Evolutionary conservation across 2,797 vertebrate species (phyloP).

Genomic region (Hybognathus amarus): DNA sequence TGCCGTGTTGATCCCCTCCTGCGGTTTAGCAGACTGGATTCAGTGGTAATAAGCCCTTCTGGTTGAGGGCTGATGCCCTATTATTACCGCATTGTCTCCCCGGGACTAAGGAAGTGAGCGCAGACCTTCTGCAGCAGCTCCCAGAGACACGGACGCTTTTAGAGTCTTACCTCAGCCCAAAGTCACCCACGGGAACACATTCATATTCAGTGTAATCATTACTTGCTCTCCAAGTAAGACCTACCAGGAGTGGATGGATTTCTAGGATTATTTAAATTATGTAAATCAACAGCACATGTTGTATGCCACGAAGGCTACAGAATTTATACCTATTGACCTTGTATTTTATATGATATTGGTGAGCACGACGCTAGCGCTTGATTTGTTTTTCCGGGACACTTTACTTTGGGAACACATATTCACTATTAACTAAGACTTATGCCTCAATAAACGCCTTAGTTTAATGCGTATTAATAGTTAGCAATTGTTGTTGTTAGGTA

Average conservation of each 20-base stretch:
- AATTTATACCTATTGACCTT: neutral
- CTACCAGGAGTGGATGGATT: slow-evolving; percentile 1
- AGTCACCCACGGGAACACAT: slow-evolving; percentile 23
- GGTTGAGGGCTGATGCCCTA: slow-evolving; percentile 69
- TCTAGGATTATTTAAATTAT: neutral
- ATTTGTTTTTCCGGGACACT: neutral
- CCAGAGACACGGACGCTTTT: slow-evolving; percentile 13
- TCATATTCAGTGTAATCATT: slow-evolving; percentile 33
- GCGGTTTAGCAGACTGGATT: slow-evolving; percentile 74
- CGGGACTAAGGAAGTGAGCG: slow-evolving; percentile 65
- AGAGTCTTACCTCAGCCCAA: slow-evolving; percentile 34
- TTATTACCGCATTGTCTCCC: slow-evolving; percentile 73
- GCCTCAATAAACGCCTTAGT: too few species aligned
- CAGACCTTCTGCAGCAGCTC: slow-evolving; percentile 44
- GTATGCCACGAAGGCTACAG: neutral
- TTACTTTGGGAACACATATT: too few species aligned
- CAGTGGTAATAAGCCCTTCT: slow-evolving; percentile 68
- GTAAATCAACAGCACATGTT: slow-evolving; percentile 13
- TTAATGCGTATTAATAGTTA: too few species aligned
- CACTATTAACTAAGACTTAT: too few species aligned
- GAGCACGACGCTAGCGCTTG: neutral
- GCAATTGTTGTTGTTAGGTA: too few species aligned
- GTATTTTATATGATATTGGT: neutral
- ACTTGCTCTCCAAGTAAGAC: slow-evolving; percentile 26
- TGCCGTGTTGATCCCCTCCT: slow-evolving; percentile 67